These are phyloP conservation scores for Phlogophora meticulosa DNA, from an alignment of 2,888 invertebrate genomes.

Conservation along the genomic window DNA sequence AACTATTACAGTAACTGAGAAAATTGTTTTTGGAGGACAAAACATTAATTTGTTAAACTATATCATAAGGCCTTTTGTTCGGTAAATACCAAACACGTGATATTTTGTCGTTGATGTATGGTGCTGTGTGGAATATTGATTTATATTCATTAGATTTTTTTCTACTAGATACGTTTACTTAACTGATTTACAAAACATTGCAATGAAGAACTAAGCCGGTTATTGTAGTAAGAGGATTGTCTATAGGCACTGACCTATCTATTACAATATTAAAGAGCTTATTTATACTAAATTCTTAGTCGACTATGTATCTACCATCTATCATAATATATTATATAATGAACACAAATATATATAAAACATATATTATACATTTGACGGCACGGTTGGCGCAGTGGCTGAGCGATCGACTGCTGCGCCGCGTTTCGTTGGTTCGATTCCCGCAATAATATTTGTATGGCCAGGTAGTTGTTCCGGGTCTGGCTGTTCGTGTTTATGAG, in stretches of 20 bases:
- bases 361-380: no score
- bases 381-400: no score
- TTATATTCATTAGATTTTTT: neutral
- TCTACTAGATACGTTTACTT: neutral
- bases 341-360: no score
- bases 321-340: no score
- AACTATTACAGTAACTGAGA: slow-evolving; percentile 30
- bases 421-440: no score
- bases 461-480: no score
- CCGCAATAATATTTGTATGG: no score
- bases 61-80: slow-evolving; percentile 23
- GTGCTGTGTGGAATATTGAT: slow-evolving; percentile 13
- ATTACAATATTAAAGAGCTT: slow-evolving; percentile 17
- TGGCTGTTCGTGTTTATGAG: no score
- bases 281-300: slow-evolving; percentile 10
- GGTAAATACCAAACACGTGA: slow-evolving; percentile 1
- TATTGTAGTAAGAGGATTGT: slow-evolving; percentile 39
- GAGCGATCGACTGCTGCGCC: no score
- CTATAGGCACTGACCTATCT: neutral
- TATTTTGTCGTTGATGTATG: neutral
- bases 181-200: slow-evolving; percentile 2
- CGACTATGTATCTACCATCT: slow-evolving; percentile 10
- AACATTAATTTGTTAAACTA: slow-evolving; percentile 20
- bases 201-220: slow-evolving; percentile 23
- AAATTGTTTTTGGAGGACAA: slow-evolving; percentile 33